Base-by-base conservation (phyloP, 2,113 vertebrate genomes). In the Rhinogobius similis region DNA sequence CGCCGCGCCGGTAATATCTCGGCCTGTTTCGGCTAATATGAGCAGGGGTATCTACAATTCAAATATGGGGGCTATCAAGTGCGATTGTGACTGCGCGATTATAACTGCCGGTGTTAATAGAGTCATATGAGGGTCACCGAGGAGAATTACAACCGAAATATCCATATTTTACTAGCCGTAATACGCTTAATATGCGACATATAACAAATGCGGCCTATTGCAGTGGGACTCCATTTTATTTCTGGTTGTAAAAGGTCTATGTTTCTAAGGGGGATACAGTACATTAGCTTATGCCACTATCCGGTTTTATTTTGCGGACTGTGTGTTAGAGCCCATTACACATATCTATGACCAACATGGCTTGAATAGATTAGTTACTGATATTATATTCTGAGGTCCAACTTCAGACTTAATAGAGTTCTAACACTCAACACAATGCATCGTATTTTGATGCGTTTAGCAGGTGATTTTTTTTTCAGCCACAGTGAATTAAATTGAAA, bases 31-130 rank as follows among this genome's bases (percentile, higher is more conserved):
- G 58, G 4, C 44, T 78, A 62, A 70, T 73, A 77, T 81, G 61
- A 73, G 61, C 46, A 63, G 58, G n/a, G 71, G 56, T 64, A 65
- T 72, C 48, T 3, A 66, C 81, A 76, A 86, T 89, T 88, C 76
- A 86, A 86, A 84, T 79, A 76, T 65, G 58, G 38, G 18, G 72
- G 62, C 36, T 82, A 85, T 78, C 32, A 29, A 29, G 58, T 38
- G 58, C 4, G 58, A 36, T 32, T 79, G 29, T 68, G 74, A 77
- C 79, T 72, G 67, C 73, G 73, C 8, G 65, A 27, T 71, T 69
- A 71, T 83, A 73, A 72, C 26, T 81, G 74, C 72, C 13, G 39
- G 10, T 67, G 55, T 77, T 61, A 72, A 87, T 68, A 68, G 85
- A 82, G 62, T 23, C 21, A 61, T 36, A 61, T 10, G 29, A 36